Percentiles rank a stretch among this genome's conserved stretches.
These are phyloP conservation scores for Myotis yumanensis DNA, from an alignment of 2,113 vertebrate species.

Conservation along the genomic window DNA sequence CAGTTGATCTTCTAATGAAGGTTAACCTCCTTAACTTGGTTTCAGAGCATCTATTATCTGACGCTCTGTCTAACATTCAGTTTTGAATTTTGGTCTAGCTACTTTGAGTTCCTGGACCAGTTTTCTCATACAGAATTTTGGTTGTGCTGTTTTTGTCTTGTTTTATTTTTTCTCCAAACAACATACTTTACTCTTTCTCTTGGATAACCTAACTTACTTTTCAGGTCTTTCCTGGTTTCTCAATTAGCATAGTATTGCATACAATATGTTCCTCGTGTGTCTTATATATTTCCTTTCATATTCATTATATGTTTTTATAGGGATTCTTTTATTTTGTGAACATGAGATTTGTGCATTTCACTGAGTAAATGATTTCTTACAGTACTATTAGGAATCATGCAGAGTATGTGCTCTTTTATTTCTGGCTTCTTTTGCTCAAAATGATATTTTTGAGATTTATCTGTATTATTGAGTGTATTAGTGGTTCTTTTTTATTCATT, in stretches of 20 bases:
- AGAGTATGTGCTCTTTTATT: not conserved
- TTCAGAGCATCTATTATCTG: not conserved
- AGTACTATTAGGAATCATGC: not conserved
- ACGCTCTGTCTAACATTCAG: not conserved
- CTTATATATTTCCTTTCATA: not conserved
- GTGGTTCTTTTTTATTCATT: not conserved
- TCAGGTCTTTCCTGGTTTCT: not conserved
- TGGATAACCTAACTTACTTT: not conserved
- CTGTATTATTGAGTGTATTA: not conserved
- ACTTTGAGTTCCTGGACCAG: not conserved
- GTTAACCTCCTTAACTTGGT: not conserved
- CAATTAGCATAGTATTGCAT: not conserved
- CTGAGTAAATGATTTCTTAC: not conserved
- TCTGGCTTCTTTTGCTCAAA: not conserved
- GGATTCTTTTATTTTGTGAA: not conserved
- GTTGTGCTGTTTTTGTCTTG: not conserved
- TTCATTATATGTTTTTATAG: not conserved
- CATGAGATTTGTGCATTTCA: not conserved
- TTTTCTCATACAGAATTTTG: not conserved
- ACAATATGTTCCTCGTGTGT: not conserved
- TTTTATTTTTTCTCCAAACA: not conserved
- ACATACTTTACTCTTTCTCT: not conserved
- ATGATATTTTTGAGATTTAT: not conserved
- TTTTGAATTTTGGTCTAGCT: conserved; percentile 7
- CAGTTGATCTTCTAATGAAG: not conserved